A percentile compares a stretch with the other conserved stretches of the same genome.
phyloP scores from a whole-genome alignment of 2,888 invertebrate species.

The Hydrotaea cyrtoneurina region DNA sequence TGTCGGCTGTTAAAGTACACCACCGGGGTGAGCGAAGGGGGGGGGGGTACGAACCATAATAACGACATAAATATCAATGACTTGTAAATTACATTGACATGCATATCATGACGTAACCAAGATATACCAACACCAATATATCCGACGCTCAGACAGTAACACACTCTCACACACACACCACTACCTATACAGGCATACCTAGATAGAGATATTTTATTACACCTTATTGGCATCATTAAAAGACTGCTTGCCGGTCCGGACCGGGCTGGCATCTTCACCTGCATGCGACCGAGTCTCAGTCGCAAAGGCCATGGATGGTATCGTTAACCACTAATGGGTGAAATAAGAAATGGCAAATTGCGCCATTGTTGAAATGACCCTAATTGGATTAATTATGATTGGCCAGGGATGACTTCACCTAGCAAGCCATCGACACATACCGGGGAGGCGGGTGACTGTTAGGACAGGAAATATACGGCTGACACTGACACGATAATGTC shows the following conservation, averaged over 20 bases:
- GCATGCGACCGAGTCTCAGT: background rate
- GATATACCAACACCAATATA: constrained; percentile 5
- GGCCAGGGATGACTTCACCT: background rate
- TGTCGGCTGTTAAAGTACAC: too few species aligned
- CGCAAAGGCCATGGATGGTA: background rate
- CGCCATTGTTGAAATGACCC: constrained; percentile 5
- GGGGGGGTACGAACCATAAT: background rate
- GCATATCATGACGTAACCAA: constrained; percentile 63
- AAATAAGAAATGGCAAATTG: constrained; percentile 27
- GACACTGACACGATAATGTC: too few species aligned
- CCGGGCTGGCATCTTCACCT: background rate
- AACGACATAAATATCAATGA: constrained; percentile 65
- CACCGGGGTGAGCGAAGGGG: background rate
- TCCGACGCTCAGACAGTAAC: background rate
- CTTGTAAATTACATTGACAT: constrained; percentile 66
- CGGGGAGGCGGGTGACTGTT: too few species aligned
- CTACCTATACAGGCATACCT: constrained; percentile 15
- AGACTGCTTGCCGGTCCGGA: constrained; percentile 14
- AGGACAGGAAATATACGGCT: too few species aligned
- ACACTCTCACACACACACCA: background rate
- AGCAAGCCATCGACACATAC: background rate
- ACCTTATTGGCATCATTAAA: constrained; percentile 63
- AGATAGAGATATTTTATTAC: constrained; percentile 60
- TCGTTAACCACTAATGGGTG: constrained; percentile 31
- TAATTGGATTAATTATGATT: constrained; percentile 28